Base-by-base conservation (phyloP, 2,888 invertebrate genomes). In the Himalopsyche tibetana region DNA sequence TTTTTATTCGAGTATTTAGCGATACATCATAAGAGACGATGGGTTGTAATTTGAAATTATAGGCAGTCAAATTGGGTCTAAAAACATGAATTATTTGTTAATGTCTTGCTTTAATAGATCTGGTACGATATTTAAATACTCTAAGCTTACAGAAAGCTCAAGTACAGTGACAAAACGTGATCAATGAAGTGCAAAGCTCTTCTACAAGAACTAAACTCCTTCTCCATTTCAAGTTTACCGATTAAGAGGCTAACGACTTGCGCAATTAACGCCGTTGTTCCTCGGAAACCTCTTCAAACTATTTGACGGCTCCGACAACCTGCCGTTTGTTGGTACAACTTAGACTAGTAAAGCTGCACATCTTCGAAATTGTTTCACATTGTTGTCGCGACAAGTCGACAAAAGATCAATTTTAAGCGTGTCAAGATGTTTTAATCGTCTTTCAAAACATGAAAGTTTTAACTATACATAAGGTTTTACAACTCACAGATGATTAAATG, bases 211-310 rank as follows among this genome's bases (percentile, higher is more conserved):
- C 28, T 55, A 38, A 28, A 38, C 42, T 79, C 84, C 55, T 82
- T 85, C 85, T 85, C 85, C 56, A 86, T 86, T 80, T 69, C 63
- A 86, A 86, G 86, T 86, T 86, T 17, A 63, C 82, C 86, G 83
- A 86, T 86, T 86, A 86, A 83, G 83, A 51, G 40, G 55, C 80
- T 86, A 86, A 83, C 85, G 83, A 83, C 86, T 83, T 38, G 86
- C 15, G 83, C 83, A 86, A 86, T 86, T 86, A 83, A 80, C 56
- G 82, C 55, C 51, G 83, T 55, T 51, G 42, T 42, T 36, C 82
- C 79, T 55, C 56, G 79, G 38, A 28, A 17, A 55, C 17, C 79
- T 55, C 40, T 55, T 80, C 56, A 51, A 85, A 85, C 84, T 85
- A 74, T 74, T 74, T 74, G 74, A 74, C 74, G 74, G 38, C 74